Evolutionary conservation across 2,113 vertebrate species (phyloP), one percentile per base, ranked within the genome.

Genomic region (Dipodomys ordii): DNA sequence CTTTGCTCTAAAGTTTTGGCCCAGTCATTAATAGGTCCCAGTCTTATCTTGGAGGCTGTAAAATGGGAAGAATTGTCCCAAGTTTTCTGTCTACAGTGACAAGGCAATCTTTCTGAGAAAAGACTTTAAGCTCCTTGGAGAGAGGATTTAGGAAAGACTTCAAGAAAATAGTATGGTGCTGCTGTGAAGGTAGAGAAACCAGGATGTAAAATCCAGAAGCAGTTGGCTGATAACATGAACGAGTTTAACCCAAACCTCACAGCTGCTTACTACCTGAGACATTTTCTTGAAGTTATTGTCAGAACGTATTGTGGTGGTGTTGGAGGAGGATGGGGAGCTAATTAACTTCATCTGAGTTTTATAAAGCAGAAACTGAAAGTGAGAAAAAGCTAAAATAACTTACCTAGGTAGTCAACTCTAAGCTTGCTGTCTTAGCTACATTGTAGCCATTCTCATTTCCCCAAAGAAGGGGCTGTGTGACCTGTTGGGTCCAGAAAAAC

Each of bases 381-480:
- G 30, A 22, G 64, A 92, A 68, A 92, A 90, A 84, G 73, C 90
- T 87, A 53, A 88, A 96, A 87, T 60, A 68, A 83, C 23, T 83
- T 71, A 39, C 44, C 10, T 19, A 83, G 27, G 49, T 12, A 28
- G 23, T 68, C 35, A 46, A 44, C 35, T 87, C 32, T 53, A 76
- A 53, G 32, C 8, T 57, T 53, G 25, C 10, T 7, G 79, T 64
- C 46, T 88, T 19, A 65, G 30, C 22, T 67, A 4, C 2, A 2
- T 15, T 44, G 9, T 8, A 35, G 12, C 6, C 2, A 11, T 10
- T 35, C 86, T 71, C 76, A 10, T 11, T 39, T 25, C 20, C 11
- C 15, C 39, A 68, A 79, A 65, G 20, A 49, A 85, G 4, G 60
- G 20, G 44, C 27, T 87, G 2, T 60, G 35, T 44, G 32, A 88